Conservation (phyloP, 2,888 invertebrate genomes). For the Sarcophaga rosellei region DNA sequence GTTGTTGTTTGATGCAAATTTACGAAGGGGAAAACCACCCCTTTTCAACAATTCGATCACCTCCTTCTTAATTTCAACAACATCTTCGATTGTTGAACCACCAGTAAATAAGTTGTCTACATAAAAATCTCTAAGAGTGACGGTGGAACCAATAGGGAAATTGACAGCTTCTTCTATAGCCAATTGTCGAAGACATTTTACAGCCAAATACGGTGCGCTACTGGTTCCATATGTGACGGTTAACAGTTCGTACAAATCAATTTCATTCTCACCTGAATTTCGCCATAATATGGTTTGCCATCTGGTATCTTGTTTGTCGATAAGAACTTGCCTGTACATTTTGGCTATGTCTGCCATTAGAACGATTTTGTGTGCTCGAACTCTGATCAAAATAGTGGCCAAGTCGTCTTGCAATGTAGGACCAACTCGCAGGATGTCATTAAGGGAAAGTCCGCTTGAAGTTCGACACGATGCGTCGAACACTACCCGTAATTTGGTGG, state of each 20-base stretch:
- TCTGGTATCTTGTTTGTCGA: constrained; percentile 20
- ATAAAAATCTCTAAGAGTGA: constrained; percentile 65
- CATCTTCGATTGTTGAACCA: constrained; percentile 43
- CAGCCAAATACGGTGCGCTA: constrained; percentile 16
- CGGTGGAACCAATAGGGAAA: constrained; percentile 61
- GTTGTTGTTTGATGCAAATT: constrained; percentile 62
- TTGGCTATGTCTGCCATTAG: constrained; percentile 52
- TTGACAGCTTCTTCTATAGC: neutral
- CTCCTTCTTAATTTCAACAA: constrained; percentile 46
- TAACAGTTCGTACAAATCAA: constrained; percentile 10
- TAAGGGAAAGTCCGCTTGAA: constrained; percentile 33
- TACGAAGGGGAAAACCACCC: constrained; percentile 60
- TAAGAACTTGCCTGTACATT: constrained; percentile 54
- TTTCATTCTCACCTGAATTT: neutral
- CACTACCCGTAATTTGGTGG: constrained; percentile 42
- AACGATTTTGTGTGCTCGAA: constrained; percentile 49
- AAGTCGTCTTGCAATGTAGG: constrained; percentile 57
- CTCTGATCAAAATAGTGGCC: constrained; percentile 46
- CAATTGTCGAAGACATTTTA: constrained; percentile 25
- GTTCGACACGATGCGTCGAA: neutral
- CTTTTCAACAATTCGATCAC: constrained; percentile 41
- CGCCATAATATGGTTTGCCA: constrained; percentile 52
- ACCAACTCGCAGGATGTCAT: constrained; percentile 49
- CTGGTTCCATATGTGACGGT: constrained; percentile 41
- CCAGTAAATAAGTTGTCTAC: constrained; percentile 69